Conservation (phyloP, 2,113 vertebrate genomes). For the Puma concolor region DNA sequence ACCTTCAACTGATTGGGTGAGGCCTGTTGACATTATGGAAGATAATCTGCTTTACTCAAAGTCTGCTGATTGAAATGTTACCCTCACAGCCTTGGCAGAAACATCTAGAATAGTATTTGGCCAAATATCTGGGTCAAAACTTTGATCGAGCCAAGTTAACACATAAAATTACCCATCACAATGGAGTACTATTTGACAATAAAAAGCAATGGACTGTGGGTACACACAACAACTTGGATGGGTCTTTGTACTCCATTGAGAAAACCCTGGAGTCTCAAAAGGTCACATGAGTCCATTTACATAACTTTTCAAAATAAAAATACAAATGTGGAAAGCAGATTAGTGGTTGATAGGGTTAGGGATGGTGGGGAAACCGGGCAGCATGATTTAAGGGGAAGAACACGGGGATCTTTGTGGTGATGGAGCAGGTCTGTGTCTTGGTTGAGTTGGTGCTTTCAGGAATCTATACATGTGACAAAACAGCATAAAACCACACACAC, state of each 20-base stretch:
- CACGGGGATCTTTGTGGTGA: not conserved
- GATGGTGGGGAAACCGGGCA: not conserved
- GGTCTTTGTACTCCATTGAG: not conserved
- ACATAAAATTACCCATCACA: not conserved
- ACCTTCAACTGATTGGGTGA: not conserved
- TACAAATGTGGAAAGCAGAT: not conserved
- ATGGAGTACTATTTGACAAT: not conserved
- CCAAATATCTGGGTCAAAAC: not conserved
- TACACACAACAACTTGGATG: too few relatives aligned
- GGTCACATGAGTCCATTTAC: not conserved
- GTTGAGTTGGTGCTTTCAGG: not conserved
- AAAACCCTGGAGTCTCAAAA: not conserved
- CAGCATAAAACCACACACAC: not conserved
- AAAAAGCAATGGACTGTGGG: not conserved
- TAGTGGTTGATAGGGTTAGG: not conserved
- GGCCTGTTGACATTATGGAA: not conserved
- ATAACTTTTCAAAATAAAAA: slow-evolving; percentile 20
- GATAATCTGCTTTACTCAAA: not conserved
- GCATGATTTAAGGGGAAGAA: not conserved
- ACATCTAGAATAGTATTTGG: not conserved
- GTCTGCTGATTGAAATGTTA: not conserved
- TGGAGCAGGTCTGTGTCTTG: not conserved
- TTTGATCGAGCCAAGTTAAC: not conserved
- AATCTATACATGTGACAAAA: not conserved
- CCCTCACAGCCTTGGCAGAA: not conserved